Evolutionary conservation across 2,797 vertebrate species (phyloP), one percentile per base, ranked within the genome.

Genomic region (Xiphorhynchus erythropygius): DNA sequence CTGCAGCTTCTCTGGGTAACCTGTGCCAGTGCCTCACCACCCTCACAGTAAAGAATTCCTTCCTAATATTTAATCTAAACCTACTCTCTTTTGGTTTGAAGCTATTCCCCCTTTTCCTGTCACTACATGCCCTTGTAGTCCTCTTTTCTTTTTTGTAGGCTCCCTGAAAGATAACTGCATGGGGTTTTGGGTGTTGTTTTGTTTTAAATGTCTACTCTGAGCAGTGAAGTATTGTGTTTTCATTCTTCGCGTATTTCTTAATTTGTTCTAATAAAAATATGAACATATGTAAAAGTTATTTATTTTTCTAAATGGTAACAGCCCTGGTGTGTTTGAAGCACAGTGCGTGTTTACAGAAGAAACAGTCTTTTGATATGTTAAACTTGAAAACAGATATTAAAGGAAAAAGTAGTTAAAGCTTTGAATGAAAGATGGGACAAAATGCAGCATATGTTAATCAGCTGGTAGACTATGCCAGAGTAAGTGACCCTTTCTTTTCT

Each of bases 201-300:
- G 9, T 76, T 74, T 82, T 28, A 27, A 70, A 64, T 9, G 21
- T 55, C 27, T 77, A 0, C 24, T 28, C 37, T 87, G 37, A 65
- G 35, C 30, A 27, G 5, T 37, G 23, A 84, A 65, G 8, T 74
- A 55, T 17, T 60, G 4, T 33, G 14, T 78, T 84, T 77, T 88
- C 46, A 68, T 93, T 90, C 64, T 89, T 80, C 59, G 49, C 33
- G 2, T 73, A 25, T 87, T 96, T 93, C 74, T 86, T 89, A n/a
- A 27, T 84, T 91, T 78, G 13, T 92, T 93, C 59, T 81, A 91
- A 56, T 15, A 87, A 69, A 90, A 90, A 55, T 39, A 30, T 30
- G 39, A 89, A 73, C 32, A 18, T 25, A 18, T 60, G 33, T 77
- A 63, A 22, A 94, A 71, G 35, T 65, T 90, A 76, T 17, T 90